These are phyloP conservation scores for Fundulus diaphanus DNA, from an alignment of 2,797 vertebrate species.

Conservation along the genomic window DNA sequence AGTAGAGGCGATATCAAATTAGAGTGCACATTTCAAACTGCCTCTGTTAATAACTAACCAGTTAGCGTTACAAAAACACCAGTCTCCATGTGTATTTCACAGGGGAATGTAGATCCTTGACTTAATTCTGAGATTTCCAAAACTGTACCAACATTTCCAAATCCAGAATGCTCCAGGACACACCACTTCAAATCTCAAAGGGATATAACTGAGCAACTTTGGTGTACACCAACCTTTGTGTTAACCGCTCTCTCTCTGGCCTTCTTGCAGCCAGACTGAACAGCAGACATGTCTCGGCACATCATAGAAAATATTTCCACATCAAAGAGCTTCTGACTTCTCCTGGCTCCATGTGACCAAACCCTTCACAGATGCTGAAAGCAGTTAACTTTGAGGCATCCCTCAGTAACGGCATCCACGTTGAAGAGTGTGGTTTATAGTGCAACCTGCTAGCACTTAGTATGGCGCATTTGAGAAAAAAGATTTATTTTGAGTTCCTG, in stretches of 20 bases:
- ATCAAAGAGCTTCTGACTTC: background rate
- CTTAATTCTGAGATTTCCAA: background rate
- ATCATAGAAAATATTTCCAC: background rate
- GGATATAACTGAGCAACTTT: background rate
- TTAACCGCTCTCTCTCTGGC: background rate
- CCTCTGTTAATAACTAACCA: background rate
- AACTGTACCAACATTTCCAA: background rate
- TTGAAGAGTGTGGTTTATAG: background rate
- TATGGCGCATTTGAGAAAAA: background rate
- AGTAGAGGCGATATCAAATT: background rate
- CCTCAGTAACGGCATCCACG: background rate
- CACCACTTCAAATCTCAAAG: background rate
- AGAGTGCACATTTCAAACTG: background rate
- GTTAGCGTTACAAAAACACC: background rate
- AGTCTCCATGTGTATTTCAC: background rate
- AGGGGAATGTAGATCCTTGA: background rate
- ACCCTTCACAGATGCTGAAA: background rate
- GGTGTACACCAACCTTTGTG: too few relatives aligned
- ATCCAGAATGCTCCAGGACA: background rate
- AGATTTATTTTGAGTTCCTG: background rate
- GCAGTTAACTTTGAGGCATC: background rate
- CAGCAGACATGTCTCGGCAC: background rate
- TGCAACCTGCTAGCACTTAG: background rate
- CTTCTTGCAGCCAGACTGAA: background rate
- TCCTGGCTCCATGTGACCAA: background rate